Percentiles rank a stretch among this genome's conserved stretches.
These are phyloP conservation scores for Castor canadensis DNA, from an alignment of 2,113 vertebrate species.

Conservation along the genomic window DNA sequence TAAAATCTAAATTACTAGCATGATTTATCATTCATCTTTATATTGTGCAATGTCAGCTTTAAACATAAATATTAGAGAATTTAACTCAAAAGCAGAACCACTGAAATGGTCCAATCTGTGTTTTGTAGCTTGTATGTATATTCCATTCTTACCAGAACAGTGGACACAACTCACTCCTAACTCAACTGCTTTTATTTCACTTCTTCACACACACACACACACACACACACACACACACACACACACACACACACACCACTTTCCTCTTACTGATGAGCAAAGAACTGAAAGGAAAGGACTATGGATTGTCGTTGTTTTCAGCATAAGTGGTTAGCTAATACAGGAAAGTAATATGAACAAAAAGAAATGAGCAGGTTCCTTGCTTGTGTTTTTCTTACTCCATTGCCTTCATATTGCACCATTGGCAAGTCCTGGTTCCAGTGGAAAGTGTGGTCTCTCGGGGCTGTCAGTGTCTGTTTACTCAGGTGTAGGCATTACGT, in stretches of 20 bases:
- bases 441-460: background rate
- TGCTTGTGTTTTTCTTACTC: background rate
- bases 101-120: background rate
- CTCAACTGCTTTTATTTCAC: background rate
- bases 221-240: too few species aligned
- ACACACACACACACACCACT: too few species aligned
- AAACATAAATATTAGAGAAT: background rate
- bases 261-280: background rate
- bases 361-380: background rate
- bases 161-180: background rate
- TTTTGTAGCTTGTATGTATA: background rate
- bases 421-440: background rate
- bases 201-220: background rate
- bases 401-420: background rate
- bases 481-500: background rate
- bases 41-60: background rate
- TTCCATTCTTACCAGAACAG: background rate
- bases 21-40: background rate
- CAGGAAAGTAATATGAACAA: background rate
- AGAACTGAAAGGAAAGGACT: background rate
- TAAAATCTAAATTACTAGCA: background rate
- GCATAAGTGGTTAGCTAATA: background rate
- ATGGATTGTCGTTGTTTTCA: background rate
- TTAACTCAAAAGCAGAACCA: background rate
- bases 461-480: background rate